Conservation (phyloP, 2,113 vertebrate genomes). For the Tamias sibiricus region DNA sequence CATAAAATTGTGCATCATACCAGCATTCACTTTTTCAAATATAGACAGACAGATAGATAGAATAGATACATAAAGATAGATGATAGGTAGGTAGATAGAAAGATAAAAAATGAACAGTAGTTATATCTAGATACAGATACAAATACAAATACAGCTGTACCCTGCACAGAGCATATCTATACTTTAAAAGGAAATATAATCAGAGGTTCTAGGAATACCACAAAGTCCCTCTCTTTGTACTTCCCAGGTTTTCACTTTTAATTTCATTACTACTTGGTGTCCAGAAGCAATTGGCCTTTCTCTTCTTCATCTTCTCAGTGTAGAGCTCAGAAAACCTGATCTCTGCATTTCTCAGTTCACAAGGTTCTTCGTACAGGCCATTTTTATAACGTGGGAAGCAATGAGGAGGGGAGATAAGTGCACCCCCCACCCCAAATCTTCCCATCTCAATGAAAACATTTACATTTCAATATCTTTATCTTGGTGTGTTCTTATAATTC, state of each 20-base stretch:
- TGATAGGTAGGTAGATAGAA: neutral
- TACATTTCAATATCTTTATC: neutral
- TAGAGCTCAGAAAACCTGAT: neutral
- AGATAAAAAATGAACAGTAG: neutral
- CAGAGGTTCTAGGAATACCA: neutral
- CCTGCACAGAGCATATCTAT: neutral
- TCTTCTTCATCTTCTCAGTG: neutral
- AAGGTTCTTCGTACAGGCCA: neutral
- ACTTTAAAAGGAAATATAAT: neutral
- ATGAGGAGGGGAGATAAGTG: no score
- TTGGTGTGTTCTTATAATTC: neutral
- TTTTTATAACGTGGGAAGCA: no score
- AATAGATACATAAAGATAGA: neutral
- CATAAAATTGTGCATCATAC: neutral
- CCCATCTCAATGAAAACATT: neutral
- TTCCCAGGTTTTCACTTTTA: neutral
- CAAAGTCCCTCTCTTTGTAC: neutral
- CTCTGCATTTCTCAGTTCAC: rapidly evolving
- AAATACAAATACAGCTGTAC: neutral
- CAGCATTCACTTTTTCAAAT: neutral
- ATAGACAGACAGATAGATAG: no score
- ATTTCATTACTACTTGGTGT: neutral
- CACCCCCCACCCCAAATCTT: neutral
- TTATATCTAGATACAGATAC: neutral
- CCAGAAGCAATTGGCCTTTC: neutral